Evolutionary conservation across 2,888 invertebrate genomes (phyloP), one percentile per base, ranked within the genome.

Genomic region (Drosophila bunnanda): DNA sequence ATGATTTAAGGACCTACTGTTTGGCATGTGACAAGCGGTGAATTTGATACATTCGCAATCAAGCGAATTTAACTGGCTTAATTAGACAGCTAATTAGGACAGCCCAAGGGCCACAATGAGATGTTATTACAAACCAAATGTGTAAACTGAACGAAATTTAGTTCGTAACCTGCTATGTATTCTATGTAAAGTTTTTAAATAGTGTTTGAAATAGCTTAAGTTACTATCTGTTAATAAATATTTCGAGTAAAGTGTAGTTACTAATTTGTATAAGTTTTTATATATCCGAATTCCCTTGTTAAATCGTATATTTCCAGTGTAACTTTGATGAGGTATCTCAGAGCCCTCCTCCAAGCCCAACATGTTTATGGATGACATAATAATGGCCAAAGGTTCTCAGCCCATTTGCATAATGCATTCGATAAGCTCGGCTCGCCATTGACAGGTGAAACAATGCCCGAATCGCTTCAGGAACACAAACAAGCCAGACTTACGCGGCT

Each of bases 11-110:
- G 68, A 55, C 17, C 20, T 13, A 10, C 10, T 9, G 3, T 13
- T 38, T 46, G 22, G 12, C 17, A 39, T n/a, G n/a, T 8, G 39
- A 39, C 20, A 32, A 41, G 39, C 46, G 22, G 61, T 20, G 46
- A 13, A 15, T 36, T 57, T 15, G 17, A 7, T 25, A 28, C 20
- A 52, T 34, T 34, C 1, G 4, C 15, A 13, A 20, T 25, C 9
- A 12, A 20, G 25, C 28, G n/a, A 20, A 12, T 22, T 55, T 13
- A n/a, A 28, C 15, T 46, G 34, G 54, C 71, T 50, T 71, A 77
- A 70, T 73, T 59, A 56, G 64, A 15, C 43, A 59, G 57, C 55
- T 58, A 76, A 81, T 76, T 72, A 58, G 17, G 2, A 15, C 13
- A 36, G 22, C 39, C 56, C 55, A 46, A 8, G 34, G 48, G 28